These are phyloP conservation scores for Suncus etruscus DNA, from an alignment of 2,113 vertebrate species.

Conservation along the genomic window DNA sequence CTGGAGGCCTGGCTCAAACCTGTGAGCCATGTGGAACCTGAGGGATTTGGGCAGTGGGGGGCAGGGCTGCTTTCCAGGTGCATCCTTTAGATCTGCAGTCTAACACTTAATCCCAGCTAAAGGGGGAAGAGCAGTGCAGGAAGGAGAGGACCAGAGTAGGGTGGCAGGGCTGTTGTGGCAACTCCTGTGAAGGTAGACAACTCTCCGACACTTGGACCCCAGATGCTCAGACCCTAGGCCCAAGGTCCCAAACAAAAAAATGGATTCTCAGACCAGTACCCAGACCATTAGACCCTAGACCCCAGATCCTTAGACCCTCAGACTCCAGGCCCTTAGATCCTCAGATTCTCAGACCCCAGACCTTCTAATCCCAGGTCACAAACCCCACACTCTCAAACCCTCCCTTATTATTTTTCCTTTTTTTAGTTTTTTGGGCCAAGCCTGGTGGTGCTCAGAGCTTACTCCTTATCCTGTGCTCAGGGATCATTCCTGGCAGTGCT, in stretches of 20 bases:
- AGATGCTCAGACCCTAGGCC: background rate
- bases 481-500: no score
- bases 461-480: no score
- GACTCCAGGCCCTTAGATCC: no score
- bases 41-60: background rate
- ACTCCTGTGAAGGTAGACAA: background rate
- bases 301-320: no score
- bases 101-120: background rate
- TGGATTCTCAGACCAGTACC: no score
- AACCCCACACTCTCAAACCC: no score
- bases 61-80: background rate
- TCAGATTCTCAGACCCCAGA: no score
- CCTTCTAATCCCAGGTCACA: no score
- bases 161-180: background rate
- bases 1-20: slow-evolving; percentile 26
- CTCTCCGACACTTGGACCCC: background rate
- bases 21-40: background rate
- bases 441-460: no score
- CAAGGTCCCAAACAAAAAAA: background rate
- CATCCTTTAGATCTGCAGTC: background rate
- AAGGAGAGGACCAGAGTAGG: background rate
- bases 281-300: no score
- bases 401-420: no score
- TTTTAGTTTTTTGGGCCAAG: no score
- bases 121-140: background rate